Conservation (phyloP, 2,888 invertebrate genomes). For the Bellardia bayeri region DNA sequence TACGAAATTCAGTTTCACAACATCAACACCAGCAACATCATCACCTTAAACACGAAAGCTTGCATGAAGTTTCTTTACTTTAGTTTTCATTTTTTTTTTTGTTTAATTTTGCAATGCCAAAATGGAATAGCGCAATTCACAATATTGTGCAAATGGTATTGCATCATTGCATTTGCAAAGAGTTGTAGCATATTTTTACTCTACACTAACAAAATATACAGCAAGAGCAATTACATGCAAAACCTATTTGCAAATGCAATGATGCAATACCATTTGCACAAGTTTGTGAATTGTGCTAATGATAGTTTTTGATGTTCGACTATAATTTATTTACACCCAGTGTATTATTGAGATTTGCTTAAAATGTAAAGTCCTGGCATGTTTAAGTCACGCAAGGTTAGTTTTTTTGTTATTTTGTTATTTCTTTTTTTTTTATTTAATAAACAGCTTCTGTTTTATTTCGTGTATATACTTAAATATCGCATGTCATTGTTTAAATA, state of each 20-base stretch:
- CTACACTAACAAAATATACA: too few relatives aligned
- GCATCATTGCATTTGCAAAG: too few relatives aligned
- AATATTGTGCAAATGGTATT: too few relatives aligned
- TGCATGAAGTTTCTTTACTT: constrained; percentile 15
- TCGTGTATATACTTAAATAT: constrained; percentile 34
- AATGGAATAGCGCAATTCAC: neutral
- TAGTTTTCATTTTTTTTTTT: neutral
- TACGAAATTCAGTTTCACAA: constrained; percentile 27
- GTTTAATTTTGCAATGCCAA: neutral
- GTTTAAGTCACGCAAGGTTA: constrained; percentile 58
- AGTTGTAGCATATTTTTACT: too few relatives aligned
- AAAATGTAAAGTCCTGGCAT: constrained; percentile 13
- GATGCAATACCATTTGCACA: too few relatives aligned
- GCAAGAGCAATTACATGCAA: too few relatives aligned
- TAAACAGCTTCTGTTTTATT: constrained; percentile 46
- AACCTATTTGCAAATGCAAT: too few relatives aligned
- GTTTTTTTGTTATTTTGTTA: neutral
- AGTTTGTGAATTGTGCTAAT: neutral
- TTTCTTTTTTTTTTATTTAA: constrained; percentile 13
- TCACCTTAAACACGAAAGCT: constrained; percentile 53
- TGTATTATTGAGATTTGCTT: constrained; percentile 13
- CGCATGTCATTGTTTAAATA: constrained; percentile 59
- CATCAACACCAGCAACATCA: constrained; percentile 32
- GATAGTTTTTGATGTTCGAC: neutral
- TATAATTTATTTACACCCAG: constrained; percentile 31